phyloP scores from a whole-genome alignment of 2,888 invertebrate genomes.

The Rhingia rostrata region DNA sequence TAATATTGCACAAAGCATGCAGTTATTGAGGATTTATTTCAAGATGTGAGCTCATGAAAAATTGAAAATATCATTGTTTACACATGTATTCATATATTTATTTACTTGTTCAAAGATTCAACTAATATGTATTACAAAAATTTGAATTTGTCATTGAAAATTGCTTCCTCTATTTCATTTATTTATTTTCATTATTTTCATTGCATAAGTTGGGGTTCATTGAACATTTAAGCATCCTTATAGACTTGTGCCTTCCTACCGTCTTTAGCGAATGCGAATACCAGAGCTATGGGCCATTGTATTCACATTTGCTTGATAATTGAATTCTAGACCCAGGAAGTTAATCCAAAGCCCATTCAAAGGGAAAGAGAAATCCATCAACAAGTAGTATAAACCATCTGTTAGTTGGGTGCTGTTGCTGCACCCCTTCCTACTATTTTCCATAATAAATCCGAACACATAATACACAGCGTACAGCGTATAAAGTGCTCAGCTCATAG shows the following conservation, averaged over 20 bases:
- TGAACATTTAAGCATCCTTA: conserved; percentile 28
- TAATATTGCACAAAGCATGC: too few species aligned
- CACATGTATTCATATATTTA: too few species aligned
- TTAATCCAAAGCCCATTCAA: conserved; percentile 65
- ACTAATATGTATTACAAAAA: too few species aligned
- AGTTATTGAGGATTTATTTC: too few species aligned
- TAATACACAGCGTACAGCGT: conserved; percentile 17
- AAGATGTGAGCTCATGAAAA: too few species aligned
- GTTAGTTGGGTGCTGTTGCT: conserved; percentile 11
- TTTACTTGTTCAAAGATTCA: too few species aligned
- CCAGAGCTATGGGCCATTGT: conserved; percentile 53
- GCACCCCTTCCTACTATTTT: conserved; percentile 58
- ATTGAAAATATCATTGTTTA: too few species aligned
- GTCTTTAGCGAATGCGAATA: conserved; percentile 9
- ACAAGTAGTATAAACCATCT: conserved; percentile 63
- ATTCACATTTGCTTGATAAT: conserved; percentile 55
- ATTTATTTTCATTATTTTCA: neutral
- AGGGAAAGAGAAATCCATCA: conserved; percentile 68
- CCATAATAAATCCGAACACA: conserved; percentile 64
- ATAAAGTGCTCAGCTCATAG: conserved; percentile 26
- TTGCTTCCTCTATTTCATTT: too few species aligned
- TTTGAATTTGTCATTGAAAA: too few species aligned
- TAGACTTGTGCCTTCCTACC: conserved; percentile 18
- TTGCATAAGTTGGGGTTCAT: conserved; percentile 34
- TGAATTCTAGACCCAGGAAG: conserved; percentile 74